Conservation (phyloP, 2,113 vertebrate genomes). For the Vimba vimba region DNA sequence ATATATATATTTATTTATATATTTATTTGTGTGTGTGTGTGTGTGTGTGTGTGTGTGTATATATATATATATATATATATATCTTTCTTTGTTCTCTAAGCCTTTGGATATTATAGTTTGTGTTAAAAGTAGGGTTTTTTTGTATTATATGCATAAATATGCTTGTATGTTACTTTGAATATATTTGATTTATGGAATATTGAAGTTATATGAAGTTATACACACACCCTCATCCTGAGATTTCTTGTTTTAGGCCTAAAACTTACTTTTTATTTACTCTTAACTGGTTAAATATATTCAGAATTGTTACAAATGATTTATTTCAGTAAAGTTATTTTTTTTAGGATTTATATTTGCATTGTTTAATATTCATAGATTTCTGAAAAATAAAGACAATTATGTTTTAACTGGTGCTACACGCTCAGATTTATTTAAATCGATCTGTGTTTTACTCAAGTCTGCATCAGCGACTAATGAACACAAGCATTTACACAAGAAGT, state of each 20-base stretch:
- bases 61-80: no score
- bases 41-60: no score
- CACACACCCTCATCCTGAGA: no score
- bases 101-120: not conserved
- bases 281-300: no score
- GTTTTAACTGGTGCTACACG: not conserved
- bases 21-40: no score
- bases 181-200: no score
- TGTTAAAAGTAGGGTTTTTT: not conserved
- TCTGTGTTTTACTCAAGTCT: not conserved
- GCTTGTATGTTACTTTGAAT: not conserved
- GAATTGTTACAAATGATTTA: no score
- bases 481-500: not conserved
- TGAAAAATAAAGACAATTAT: not conserved
- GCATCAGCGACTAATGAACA: not conserved
- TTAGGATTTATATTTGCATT: not conserved
- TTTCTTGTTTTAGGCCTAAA: no score
- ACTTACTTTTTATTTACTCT: no score
- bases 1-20: not conserved
- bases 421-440: not conserved
- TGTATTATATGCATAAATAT: not conserved
- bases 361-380: no score
- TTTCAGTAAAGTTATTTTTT: not conserved
- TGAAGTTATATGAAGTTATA: no score
- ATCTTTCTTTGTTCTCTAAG: not conserved